These are phyloP conservation scores for Andrena bucephala DNA, from an alignment of 2,888 invertebrate species.

Conservation along the genomic window DNA sequence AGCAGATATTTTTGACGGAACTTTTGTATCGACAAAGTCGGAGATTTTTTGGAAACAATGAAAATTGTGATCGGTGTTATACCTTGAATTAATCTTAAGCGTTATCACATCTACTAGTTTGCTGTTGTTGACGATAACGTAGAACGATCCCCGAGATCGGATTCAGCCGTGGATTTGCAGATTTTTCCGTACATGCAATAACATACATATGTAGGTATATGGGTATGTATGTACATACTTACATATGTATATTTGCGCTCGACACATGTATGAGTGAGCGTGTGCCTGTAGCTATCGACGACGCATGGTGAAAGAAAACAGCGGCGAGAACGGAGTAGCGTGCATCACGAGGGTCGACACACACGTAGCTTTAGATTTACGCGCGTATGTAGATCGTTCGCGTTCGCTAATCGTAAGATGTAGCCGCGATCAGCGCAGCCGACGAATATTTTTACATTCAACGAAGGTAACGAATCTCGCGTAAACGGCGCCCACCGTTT, in stretches of 20 bases:
- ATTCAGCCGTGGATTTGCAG: constrained; percentile 29
- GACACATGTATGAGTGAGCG: constrained; percentile 30
- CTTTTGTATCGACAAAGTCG: constrained; percentile 76
- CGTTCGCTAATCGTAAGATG: not conserved
- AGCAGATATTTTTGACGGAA: constrained; percentile 79
- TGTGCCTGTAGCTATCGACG: constrained; percentile 10
- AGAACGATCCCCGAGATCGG: constrained; percentile 54
- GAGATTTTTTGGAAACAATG: constrained; percentile 71
- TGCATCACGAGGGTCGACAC: constrained; percentile 25
- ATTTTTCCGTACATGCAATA: constrained; percentile 11
- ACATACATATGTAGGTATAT: constrained; percentile 19
- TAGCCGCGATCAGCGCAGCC: constrained; percentile 8
- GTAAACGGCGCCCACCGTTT: not conserved
- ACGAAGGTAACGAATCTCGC: constrained; percentile 4
- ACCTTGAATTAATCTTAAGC: constrained; percentile 74
- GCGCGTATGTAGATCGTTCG: constrained; percentile 7
- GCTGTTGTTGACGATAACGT: constrained; percentile 81
- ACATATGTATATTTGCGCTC: constrained; percentile 22
- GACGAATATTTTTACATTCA: constrained; percentile 41
- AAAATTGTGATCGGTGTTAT: constrained; percentile 79
- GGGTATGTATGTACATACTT: not conserved
- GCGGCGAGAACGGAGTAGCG: not conserved
- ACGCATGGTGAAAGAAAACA: not conserved
- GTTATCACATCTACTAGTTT: constrained; percentile 77
- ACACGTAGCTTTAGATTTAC: constrained; percentile 29